Evolutionary conservation across 2,797 vertebrate species (phyloP).

Genomic region (Periophthalmus magnuspinnatus): DNA sequence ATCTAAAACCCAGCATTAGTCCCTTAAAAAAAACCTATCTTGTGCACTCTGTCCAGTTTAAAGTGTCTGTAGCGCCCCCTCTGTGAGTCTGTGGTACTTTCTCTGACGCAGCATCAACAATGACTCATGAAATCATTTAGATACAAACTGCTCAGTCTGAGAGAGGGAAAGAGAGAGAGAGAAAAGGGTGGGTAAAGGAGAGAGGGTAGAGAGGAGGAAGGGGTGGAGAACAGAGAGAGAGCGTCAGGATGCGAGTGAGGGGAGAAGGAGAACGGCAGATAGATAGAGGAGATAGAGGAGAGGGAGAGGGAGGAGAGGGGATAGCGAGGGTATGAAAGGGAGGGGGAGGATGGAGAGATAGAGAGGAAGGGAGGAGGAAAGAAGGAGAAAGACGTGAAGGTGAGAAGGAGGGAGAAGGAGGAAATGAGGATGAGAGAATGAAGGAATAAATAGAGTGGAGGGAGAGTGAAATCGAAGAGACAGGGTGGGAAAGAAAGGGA

Average conservation of each 20-base stretch:
- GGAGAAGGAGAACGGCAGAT: background rate
- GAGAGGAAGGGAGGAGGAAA: background rate
- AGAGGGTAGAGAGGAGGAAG: too few species aligned
- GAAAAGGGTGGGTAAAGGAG: too few species aligned
- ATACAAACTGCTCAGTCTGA: conserved; percentile 51
- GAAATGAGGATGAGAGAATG: too few species aligned
- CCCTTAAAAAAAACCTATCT: too few species aligned
- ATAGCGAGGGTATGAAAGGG: too few species aligned
- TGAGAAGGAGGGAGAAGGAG: background rate
- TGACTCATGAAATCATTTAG: conserved; percentile 66
- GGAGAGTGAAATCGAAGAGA: conserved; percentile 11
- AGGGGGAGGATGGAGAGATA: too few species aligned
- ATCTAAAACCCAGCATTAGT: too few species aligned
- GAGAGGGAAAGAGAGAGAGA: background rate
- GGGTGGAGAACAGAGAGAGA: conserved; percentile 8
- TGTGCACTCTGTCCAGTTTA: too few species aligned
- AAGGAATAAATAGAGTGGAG: background rate
- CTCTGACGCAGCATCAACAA: conserved; percentile 68
- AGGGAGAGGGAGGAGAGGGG: too few species aligned
- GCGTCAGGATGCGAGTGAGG: background rate
- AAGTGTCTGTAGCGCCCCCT: conserved; percentile 54
- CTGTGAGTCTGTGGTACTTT: conserved; percentile 59
- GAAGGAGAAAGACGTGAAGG: conserved; percentile 13
- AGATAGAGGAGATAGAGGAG: too few species aligned
- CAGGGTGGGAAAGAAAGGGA: background rate